Percentiles rank a stretch among this genome's conserved stretches.
Conservation (phyloP, 2,113 vertebrate genomes). For the Eira barbara region DNA sequence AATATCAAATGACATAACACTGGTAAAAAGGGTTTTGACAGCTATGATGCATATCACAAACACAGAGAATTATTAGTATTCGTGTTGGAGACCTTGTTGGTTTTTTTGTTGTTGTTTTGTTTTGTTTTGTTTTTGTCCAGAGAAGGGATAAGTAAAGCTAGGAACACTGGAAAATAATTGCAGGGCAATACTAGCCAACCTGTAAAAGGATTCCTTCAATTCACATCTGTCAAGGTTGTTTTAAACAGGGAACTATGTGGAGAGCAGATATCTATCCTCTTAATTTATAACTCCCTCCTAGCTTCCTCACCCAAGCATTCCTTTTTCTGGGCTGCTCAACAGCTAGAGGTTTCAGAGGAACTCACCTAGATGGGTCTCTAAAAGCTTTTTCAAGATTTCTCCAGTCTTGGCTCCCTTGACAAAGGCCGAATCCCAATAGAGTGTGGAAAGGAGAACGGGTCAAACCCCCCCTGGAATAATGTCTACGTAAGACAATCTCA, state of each 20-base stretch:
- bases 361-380: neutral
- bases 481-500: neutral
- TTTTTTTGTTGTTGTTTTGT: neutral
- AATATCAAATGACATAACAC: constrained; percentile 23
- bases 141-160: neutral
- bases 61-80: constrained; percentile 13
- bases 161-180: neutral
- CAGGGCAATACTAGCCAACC: neutral
- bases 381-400: neutral
- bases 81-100: neutral
- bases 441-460: neutral
- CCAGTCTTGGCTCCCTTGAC: neutral
- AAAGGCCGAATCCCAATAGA: constrained; percentile 21
- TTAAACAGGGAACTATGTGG: constrained; percentile 24
- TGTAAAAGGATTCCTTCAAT: constrained; percentile 16
- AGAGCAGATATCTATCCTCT: neutral
- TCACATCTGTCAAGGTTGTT: neutral
- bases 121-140: neutral
- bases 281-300: neutral
- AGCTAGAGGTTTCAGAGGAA: neutral
- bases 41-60: neutral
- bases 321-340: neutral
- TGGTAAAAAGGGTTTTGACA: neutral
- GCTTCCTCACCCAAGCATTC: neutral
- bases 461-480: neutral